Conservation (phyloP, 2,888 invertebrate species). For the Hylaea fasciaria region DNA sequence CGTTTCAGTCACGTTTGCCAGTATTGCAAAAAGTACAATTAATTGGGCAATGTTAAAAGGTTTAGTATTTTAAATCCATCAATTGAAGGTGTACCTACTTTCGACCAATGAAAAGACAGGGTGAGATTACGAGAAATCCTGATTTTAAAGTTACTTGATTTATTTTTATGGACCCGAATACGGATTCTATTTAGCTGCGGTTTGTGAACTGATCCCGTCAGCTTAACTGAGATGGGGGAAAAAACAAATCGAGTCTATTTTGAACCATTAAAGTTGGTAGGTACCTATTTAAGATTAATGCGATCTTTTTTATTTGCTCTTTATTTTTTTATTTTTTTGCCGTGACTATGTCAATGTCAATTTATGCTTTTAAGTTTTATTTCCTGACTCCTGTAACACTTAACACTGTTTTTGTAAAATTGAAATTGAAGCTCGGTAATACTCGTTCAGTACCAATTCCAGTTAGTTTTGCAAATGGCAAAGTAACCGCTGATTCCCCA, state of each 20-base stretch:
- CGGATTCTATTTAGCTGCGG: slow-evolving; percentile 30
- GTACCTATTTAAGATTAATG: too few species aligned
- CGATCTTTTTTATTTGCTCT: too few species aligned
- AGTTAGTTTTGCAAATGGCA: too few species aligned
- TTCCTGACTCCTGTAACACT: too few species aligned
- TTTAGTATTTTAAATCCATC: slow-evolving; percentile 46
- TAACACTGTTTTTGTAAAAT: too few species aligned
- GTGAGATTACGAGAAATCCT: slow-evolving; percentile 61
- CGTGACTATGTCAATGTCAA: too few species aligned
- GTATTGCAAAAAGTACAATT: slow-evolving; percentile 41
- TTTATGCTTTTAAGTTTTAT: too few species aligned
- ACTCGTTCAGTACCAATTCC: too few species aligned
- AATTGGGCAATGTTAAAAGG: slow-evolving; percentile 44
- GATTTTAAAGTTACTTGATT: slow-evolving; percentile 71
- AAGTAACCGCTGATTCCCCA: too few species aligned
- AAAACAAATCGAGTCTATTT: slow-evolving; percentile 8
- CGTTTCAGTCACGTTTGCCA: slow-evolving; percentile 40
- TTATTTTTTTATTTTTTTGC: too few species aligned
- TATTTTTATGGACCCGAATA: slow-evolving; percentile 69
- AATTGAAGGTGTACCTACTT: slow-evolving; percentile 57
- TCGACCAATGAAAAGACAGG: slow-evolving; percentile 50
- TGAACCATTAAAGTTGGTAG: slow-evolving; percentile 9
- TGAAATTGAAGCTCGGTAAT: too few species aligned
- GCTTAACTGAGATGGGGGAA: slow-evolving; percentile 6
- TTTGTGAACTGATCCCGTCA: slow-evolving; percentile 8